Evolutionary conservation across 2,113 vertebrate species (phyloP), one percentile per base, ranked within the genome.

Genomic region (Colaptes auratus): DNA sequence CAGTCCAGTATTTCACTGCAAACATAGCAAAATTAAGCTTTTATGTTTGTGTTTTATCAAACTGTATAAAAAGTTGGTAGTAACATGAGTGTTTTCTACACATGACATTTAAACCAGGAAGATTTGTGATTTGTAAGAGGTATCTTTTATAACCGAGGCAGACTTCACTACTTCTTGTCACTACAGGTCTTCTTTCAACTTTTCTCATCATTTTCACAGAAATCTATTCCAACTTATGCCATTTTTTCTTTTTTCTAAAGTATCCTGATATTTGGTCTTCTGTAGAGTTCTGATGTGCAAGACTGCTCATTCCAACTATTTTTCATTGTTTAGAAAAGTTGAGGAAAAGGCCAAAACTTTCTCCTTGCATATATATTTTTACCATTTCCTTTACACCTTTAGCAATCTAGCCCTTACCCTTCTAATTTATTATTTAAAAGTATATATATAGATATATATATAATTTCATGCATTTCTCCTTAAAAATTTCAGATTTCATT

Each of bases 401-500:
- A 58, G 1, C 7, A 70, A 42, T 50, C 11, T 27, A 64, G 2
- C 0, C 1, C 6, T 74, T 65, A 27, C 4, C 5, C 4, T 63
- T 63, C 12, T 2, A 23, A 85, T 64, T 2, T 3, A 33, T 1
- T 33, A 35, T 24, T 18, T 27, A 0, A 10, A 33, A 48, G 39
- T 15, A 0, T 28, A 0, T n/a, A n/a, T n/a, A n/a, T n/a, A n/a
- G n/a, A n/a, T n/a, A n/a, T n/a, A n/a, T n/a, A n/a, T n/a, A n/a
- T n/a, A n/a, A 46, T 66, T 33, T 7, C 2, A 6, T 36, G 0
- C 1, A 66, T 66, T 80, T 82, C 18, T 80, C 28, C 3, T 67
- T 71, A 86, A 50, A n/a, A 16, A 55, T 14, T 27, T 14, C 50
- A 19, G 8, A 30, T 67, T 65, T 60, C 0, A 53, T 61, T 52